These are phyloP conservation scores for Antechinus flavipes DNA, from an alignment of 2,113 vertebrate genomes.

Conservation along the genomic window DNA sequence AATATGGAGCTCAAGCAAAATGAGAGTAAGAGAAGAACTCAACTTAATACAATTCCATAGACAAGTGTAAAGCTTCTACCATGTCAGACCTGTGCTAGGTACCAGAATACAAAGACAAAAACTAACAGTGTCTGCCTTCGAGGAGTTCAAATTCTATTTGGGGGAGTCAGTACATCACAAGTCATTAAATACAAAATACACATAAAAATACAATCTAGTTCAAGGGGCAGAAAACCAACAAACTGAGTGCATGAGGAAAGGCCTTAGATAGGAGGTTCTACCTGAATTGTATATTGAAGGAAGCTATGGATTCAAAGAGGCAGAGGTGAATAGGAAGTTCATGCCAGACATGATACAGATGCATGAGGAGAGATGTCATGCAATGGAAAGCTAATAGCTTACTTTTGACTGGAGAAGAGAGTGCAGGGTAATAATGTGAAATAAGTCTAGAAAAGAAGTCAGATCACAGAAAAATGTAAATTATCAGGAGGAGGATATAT, in stretches of 20 bases:
- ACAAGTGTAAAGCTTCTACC: neutral
- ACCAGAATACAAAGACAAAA: neutral
- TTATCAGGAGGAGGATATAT: neutral
- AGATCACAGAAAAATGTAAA: neutral
- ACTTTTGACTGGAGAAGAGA: neutral
- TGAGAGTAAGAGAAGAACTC: neutral
- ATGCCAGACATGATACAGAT: neutral
- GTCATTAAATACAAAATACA: neutral
- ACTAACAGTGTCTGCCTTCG: neutral
- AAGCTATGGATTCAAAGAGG: neutral
- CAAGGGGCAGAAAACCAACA: neutral
- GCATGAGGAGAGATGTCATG: neutral
- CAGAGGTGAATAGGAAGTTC: neutral
- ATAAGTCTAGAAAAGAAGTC: neutral
- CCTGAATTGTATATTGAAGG: neutral
- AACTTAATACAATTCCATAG: neutral
- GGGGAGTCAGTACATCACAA: neutral
- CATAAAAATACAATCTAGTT: neutral
- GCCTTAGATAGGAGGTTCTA: neutral
- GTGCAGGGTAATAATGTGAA: neutral
- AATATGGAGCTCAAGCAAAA: neutral
- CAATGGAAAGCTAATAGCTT: neutral
- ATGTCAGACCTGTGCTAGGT: neutral
- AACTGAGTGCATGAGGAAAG: neutral
- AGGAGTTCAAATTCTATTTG: neutral